Percentiles rank a stretch among this genome's conserved stretches.
Evolutionary conservation across 2,888 invertebrate genomes (phyloP).

Genomic region (Habroteleia sp.): DNA sequence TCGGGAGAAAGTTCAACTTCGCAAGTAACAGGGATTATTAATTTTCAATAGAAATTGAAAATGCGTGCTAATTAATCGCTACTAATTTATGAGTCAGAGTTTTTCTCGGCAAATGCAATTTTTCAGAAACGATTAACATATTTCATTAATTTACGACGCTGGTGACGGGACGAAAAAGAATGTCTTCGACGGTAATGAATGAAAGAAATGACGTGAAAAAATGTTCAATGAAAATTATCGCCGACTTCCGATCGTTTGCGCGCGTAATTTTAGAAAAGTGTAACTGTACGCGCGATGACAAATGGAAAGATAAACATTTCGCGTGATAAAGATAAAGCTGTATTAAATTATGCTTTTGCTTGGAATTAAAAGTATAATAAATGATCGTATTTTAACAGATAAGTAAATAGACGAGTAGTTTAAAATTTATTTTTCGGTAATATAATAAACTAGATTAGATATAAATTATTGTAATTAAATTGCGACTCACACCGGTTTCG

Average conservation of each 20-base stretch:
- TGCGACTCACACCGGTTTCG: background rate
- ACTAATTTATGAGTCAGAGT: conserved; percentile 29
- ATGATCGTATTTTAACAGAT: conserved; percentile 18
- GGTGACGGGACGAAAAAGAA: conserved; percentile 4
- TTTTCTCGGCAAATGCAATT: conserved; percentile 13
- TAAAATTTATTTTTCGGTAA: conserved; percentile 7
- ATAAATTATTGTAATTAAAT: background rate
- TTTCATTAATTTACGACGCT: conserved; percentile 18
- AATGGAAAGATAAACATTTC: conserved; percentile 39
- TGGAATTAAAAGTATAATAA: conserved; percentile 30
- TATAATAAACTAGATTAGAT: conserved; percentile 8
- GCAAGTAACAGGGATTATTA: conserved; percentile 19
- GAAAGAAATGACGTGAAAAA: conserved; percentile 21
- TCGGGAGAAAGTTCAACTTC: conserved; percentile 22
- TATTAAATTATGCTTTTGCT: conserved; percentile 19
- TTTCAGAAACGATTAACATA: conserved; percentile 23
- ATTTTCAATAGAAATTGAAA: conserved; percentile 32
- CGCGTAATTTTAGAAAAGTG: conserved; percentile 37
- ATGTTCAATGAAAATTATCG: conserved; percentile 32
- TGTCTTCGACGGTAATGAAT: conserved; percentile 8
- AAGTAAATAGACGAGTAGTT: conserved; percentile 18
- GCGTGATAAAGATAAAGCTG: conserved; percentile 25
- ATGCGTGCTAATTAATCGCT: conserved; percentile 20
- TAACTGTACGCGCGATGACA: conserved; percentile 20
- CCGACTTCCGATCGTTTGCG: conserved; percentile 14